Base-by-base conservation (phyloP, 2,888 invertebrate genomes). In the Idaea dimidiata region DNA sequence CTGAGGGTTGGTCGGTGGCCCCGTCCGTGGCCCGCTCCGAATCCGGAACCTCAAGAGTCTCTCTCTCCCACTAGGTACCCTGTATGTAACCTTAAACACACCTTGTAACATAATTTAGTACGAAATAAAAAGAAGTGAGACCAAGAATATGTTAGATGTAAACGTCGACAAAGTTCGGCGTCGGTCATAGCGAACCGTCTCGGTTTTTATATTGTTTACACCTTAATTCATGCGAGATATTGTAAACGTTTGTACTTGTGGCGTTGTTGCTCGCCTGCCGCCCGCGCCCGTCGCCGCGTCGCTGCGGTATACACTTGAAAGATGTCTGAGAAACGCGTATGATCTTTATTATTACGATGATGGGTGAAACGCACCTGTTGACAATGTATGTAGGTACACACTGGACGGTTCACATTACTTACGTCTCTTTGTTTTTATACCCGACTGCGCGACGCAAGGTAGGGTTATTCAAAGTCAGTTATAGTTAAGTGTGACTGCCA, bases 161-260 rank as follows among this genome's bases (percentile, higher is more conserved):
- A 43, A 43, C 43, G n/a, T n/a, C n/a, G n/a, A n/a, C n/a, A n/a
- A 43, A 24, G 24, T 1, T 5, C 3, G 5, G 10, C 78, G 74
- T 54, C 14, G 3, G 54, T 54, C 8, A 14, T 24, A 6, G 0
- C n/a, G 17, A 18, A 18, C 14, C 0, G 24, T 17, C 18, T 17
- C 16, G 16, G 54, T 10, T 14, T 43, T 43, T 43, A 43, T 43
- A 17, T 54, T 2, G 54, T 17, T 43, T 18, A 7, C 24, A 17
- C 33, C 32, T n/a, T 17, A 33, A 17, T 17, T 57, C 18, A 17
- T 18, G 43, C 6, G 8, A 6, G 33, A 53, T 31, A 16, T 7
- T 56, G 56, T 56, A 17, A 54, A 56, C 17, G 14, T 43, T 43
- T 10, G 43, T 8, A 10, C 43, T 7, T 3, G 24, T 1, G 3